Evolutionary conservation across 2,113 vertebrate genomes (phyloP).

Genomic region (Heliornis fulica): DNA sequence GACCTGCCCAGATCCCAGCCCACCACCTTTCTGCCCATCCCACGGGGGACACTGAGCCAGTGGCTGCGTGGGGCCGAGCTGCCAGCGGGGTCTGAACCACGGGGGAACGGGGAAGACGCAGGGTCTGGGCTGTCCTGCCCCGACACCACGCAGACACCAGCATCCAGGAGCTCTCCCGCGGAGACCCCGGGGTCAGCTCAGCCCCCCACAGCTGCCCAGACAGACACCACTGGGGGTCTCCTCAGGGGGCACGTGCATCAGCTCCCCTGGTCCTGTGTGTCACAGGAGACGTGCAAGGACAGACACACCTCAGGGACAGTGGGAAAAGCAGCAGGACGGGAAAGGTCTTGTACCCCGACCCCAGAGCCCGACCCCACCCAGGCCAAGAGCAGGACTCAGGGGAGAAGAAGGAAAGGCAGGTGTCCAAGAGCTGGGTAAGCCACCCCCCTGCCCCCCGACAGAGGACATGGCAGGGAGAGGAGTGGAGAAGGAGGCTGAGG

Average conservation of each 20-base stretch:
- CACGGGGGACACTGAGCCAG: too few species aligned
- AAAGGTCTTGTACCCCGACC: neutral
- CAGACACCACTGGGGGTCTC: neutral
- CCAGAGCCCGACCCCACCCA: rapidly evolving
- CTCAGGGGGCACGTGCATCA: rapidly evolving
- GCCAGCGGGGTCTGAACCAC: too few species aligned
- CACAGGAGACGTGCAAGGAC: neutral
- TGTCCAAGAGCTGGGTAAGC: neutral
- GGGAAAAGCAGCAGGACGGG: neutral
- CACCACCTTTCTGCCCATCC: too few species aligned
- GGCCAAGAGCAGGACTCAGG: neutral
- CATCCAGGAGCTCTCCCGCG: neutral
- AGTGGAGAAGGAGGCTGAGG: neutral
- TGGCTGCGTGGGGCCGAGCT: too few species aligned
- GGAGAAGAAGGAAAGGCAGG: neutral
- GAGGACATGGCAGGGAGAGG: neutral
- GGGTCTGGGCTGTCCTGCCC: neutral
- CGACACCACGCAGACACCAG: neutral
- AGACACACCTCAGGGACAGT: neutral
- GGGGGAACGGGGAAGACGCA: neutral
- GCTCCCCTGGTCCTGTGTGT: neutral
- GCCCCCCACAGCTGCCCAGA: neutral
- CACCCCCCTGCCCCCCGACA: rapidly evolving
- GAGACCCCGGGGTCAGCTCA: neutral
- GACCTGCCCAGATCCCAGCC: too few species aligned